Evolutionary conservation across 2,888 invertebrate species (phyloP), one percentile per base, ranked within the genome.

Genomic region (Minunthozetes semirufus): DNA sequence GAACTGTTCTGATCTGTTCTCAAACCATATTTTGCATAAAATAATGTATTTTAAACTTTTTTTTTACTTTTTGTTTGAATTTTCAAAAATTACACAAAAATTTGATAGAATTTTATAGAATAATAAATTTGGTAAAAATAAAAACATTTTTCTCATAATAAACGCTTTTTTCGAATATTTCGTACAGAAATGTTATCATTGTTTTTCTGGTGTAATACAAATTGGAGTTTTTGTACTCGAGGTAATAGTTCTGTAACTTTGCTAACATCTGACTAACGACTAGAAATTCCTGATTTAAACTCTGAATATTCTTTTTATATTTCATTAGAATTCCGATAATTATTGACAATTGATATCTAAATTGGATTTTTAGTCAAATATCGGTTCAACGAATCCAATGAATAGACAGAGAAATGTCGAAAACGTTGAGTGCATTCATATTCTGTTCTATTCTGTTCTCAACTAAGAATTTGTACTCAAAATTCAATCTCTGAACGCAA

Each of bases 31-130:
- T 63, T 63, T 63, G 63, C 63, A 63, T 63, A 63, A 63, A 38
- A 63, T 63, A 63, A 63, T 61, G 61, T 27, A n/a, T 63, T 63
- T 63, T 38, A 27, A 63, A 9, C 19, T 27, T 63, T 63, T 63
- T 63, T 38, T 25, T 13, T 13, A 22, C 22, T 56, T 27, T 59
- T 59, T n/a, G n/a, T n/a, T 25, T 59, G 15, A 59, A 59, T 2
- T 59, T 50, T 59, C 4, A 59, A 27, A n/a, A 15, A 11, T 59
- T 59, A 59, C 27, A 25, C 59, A 59, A 59, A 59, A 15, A 11
- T 59, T 59, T 27, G 15, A 25, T 27, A 59, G 27, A 59, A 59
- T 27, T 27, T 27, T 25, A 59, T 27, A 27, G 59, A 59, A 27
- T 27, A 27, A 59, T 27, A 59, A 25, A 53, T 53, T 19, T 53